These are phyloP conservation scores for Spea hammondii DNA, from an alignment of 2,797 vertebrate species.

Conservation along the genomic window DNA sequence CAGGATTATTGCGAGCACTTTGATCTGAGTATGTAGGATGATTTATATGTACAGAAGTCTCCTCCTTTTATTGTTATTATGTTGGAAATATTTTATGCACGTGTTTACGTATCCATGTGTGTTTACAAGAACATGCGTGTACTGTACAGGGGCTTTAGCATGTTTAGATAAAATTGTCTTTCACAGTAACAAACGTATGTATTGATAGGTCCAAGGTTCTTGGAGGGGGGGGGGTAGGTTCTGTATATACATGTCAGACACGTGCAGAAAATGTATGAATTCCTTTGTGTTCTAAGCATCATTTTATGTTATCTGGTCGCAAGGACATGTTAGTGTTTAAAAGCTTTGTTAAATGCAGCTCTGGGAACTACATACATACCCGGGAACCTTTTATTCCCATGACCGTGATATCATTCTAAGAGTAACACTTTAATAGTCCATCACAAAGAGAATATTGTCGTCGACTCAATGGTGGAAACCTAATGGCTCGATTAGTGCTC, in stretches of 20 bases:
- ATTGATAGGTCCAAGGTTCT: not conserved
- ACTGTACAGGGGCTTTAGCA: not conserved
- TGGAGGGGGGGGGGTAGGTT: not conserved
- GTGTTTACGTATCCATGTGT: not conserved
- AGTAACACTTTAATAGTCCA: too few relatives aligned
- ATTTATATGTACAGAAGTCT: not conserved
- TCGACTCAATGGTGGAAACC: too few relatives aligned
- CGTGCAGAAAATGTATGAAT: not conserved
- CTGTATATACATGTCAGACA: not conserved
- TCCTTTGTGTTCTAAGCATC: too few relatives aligned
- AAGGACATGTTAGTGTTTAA: too few relatives aligned
- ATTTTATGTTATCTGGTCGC: too few relatives aligned
- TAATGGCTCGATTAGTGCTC: too few relatives aligned
- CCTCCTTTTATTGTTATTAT: not conserved
- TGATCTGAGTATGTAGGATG: slow-evolving; percentile 9
- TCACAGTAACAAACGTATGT: not conserved
- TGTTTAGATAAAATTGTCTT: not conserved
- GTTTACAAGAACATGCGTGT: not conserved
- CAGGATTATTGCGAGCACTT: slow-evolving; percentile 13
- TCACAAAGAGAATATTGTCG: too few relatives aligned
- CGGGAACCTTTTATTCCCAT: too few relatives aligned
- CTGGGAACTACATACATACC: too few relatives aligned
- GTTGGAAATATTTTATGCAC: not conserved
- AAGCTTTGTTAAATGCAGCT: too few relatives aligned
- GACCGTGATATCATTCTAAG: too few relatives aligned